Base-by-base conservation (phyloP, 2,888 invertebrate genomes). In the Dyspetes luteomarginatus region DNA sequence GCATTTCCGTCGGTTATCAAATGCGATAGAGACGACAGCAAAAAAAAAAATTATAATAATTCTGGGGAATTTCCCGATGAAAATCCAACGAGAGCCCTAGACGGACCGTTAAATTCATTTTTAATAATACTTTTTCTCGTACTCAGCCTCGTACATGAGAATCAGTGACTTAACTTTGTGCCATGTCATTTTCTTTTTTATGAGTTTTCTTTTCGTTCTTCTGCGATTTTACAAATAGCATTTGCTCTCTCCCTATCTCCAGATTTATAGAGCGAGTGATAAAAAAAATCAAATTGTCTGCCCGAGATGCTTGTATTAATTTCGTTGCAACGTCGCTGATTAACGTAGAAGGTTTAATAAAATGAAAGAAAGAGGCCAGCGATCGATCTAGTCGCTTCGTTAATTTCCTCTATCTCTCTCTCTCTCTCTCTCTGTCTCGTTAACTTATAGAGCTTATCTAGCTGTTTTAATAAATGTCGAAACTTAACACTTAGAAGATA, bases 251-350 rank as follows among this genome's bases (percentile, higher is more conserved):
- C 68, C 41, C 55, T 50, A 5, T 48, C 48, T 56, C 26, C 28
- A 28, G 9, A 52, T 62, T 56, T 43, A 24, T 62, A 28, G 71
- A 71, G 48, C 24, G 48, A 75, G 41, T 19, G 45, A 7, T 55
- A 2, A 45, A 65, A n/a, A n/a, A 65, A 65, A 65, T 75, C 19
- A 26, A 30, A 55, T 17, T 52, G 15, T 24, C 58, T 58, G 30
- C 64, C 71, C 58, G 52, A 71, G 71, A 80, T 52, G 52, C 72
- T 72, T 62, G 75, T 62, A 75, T 75, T 75, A 65, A 79, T 62
- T 73, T 65, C 64, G 75, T 69, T 64, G 43, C 36, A 41, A 67
- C 50, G 15, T 65, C 43, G 43, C 60, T 50, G 17, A 7, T 64
- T 50, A 15, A 56, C 55, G 48, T 19, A 62, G n/a, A n/a, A n/a